A percentile compares a stretch with the other conserved stretches of the same genome.
Evolutionary conservation across 2,888 invertebrate genomes (phyloP).

Genomic region (Globia sparganii): DNA sequence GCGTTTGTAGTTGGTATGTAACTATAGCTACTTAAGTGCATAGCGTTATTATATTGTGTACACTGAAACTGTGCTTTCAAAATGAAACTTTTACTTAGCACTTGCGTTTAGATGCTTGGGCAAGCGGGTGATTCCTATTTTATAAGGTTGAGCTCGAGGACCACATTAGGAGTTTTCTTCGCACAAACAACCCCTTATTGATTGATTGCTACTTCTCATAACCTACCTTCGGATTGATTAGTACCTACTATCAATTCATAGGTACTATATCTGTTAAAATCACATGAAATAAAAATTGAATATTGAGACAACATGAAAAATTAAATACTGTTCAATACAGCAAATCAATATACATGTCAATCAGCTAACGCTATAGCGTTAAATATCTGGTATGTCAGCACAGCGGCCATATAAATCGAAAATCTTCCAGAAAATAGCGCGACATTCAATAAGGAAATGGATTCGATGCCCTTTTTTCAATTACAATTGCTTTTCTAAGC

Average conservation of each 20-base stretch:
- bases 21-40: constrained; percentile 11
- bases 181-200: not conserved
- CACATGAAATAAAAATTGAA: not conserved
- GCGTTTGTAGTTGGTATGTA: constrained; percentile 35
- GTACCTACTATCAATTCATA: not conserved
- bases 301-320: not conserved
- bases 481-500: too few species aligned
- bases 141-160: not conserved
- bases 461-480: not conserved
- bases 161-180: not conserved
- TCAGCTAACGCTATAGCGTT: not conserved
- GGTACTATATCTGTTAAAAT: not conserved
- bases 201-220: not conserved
- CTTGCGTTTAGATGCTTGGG: not conserved
- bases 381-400: too few species aligned
- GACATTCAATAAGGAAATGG: not conserved
- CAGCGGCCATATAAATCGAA: constrained; percentile 9
- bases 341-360: not conserved
- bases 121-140: not conserved
- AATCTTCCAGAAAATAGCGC: constrained; percentile 11
- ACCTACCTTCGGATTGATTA: not conserved
- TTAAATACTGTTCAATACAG: not conserved
- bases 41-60: constrained; percentile 1
- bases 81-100: constrained; percentile 12
- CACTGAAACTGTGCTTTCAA: constrained; percentile 17